Conservation (phyloP, 64 coral and sea anemone genomes). For the Acropora tenuis region DNA sequence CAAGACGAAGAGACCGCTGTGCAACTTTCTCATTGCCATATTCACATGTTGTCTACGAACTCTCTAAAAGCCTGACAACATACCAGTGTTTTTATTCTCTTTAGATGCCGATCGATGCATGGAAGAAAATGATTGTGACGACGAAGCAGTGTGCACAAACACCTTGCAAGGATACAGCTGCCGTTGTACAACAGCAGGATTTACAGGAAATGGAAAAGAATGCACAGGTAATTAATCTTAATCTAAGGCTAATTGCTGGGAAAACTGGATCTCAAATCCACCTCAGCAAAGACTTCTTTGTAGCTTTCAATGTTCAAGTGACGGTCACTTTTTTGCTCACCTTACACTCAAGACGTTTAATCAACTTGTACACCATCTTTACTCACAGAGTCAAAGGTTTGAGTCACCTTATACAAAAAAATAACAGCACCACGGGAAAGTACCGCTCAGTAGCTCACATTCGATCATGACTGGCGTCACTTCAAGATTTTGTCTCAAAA, state of each 20-base stretch:
- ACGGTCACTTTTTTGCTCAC: too few species aligned
- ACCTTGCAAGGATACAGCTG: not conserved
- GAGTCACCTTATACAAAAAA: not conserved
- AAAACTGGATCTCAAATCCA: too few species aligned
- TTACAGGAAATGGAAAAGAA: not conserved
- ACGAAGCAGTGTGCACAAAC: not conserved
- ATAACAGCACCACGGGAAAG: not conserved
- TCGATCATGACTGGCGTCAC: not conserved
- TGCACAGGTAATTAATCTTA: not conserved
- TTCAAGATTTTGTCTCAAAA: too few species aligned
- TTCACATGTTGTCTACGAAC: too few species aligned
- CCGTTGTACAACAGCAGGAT: not conserved
- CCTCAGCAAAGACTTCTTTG: too few species aligned
- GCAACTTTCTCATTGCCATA: too few species aligned
- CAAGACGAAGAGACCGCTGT: too few species aligned
- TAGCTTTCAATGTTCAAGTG: too few species aligned
- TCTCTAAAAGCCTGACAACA: too few species aligned
- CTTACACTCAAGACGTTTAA: too few species aligned
- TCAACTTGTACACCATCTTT: not conserved
- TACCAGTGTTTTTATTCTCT: not conserved
- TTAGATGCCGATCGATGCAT: not conserved
- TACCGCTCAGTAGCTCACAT: not conserved
- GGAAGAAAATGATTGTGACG: conserved; percentile 37
- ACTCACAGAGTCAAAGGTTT: not conserved
- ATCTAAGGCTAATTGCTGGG: not conserved